Evolutionary conservation across 2,888 invertebrate genomes (phyloP), one percentile per base, ranked within the genome.

Genomic region (Plutella xylostella): DNA sequence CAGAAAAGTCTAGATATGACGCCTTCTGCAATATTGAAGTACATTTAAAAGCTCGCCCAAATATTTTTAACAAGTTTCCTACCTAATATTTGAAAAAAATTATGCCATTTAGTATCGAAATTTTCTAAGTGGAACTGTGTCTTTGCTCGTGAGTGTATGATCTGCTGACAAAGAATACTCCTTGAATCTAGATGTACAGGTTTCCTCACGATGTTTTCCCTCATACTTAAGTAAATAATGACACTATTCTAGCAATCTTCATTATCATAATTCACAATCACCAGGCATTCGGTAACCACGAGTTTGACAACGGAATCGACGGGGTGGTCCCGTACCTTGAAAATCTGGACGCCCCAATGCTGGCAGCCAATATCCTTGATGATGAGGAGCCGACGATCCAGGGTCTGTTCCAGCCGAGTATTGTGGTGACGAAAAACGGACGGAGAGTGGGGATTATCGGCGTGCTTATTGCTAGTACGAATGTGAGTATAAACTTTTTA

Each of bases 201-300:
- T n/a, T n/a, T n/a, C n/a, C n/a, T n/a, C n/a, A n/a, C n/a, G n/a
- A n/a, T n/a, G n/a, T n/a, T n/a, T n/a, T n/a, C n/a, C n/a, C n/a
- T n/a, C n/a, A n/a, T n/a, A n/a, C n/a, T n/a, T n/a, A n/a, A n/a
- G n/a, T n/a, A n/a, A n/a, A n/a, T n/a, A n/a, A n/a, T n/a, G n/a
- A n/a, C 25, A 9, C 9, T 25, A 25, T 25, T 9, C 25, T 9
- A 5, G 9, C 9, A 25, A 9, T 25, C 25, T 7, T 25, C 25
- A 25, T 25, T 7, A 25, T 25, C 6, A 25, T 25, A 25, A 9
- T 28, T n/a, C 28, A 28, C 28, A n/a, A n/a, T 21, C 19, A 15
- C 50, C 63, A 94, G 93, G 91, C 91, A 0, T 65, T 94, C 35
- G 94, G 94, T 2, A 94, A 94, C 63, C 94, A 96, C 61, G 94